Percentiles rank a stretch among this genome's conserved stretches.
phyloP scores from a whole-genome alignment of 2,113 vertebrate genomes.

The Rhynchomys soricoides region DNA sequence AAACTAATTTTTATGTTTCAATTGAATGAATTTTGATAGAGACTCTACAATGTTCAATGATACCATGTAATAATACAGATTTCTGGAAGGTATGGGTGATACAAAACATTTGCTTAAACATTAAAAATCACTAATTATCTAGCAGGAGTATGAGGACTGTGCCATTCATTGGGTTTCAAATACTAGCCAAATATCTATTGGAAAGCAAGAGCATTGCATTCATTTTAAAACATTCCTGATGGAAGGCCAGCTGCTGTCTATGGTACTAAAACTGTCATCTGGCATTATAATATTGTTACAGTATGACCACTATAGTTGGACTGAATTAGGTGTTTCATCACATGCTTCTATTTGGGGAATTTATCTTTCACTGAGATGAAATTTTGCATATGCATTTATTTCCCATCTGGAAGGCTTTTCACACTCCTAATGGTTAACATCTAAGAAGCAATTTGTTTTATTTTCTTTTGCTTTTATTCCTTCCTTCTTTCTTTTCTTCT shows the following conservation, averaged over 20 bases:
- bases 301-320: conserved; percentile 80
- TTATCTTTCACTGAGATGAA: conserved; percentile 83
- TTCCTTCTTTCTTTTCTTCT: neutral
- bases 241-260: conserved; percentile 82
- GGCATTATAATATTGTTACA: conserved; percentile 78
- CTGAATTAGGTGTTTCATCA: conserved; percentile 82
- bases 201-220: conserved; percentile 46
- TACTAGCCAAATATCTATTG: conserved; percentile 66
- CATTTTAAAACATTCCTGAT: conserved; percentile 79
- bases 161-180: conserved; percentile 32
- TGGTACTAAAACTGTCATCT: conserved; percentile 77
- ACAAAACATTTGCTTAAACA: conserved; percentile 1
- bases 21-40: neutral
- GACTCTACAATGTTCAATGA: neutral
- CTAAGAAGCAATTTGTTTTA: conserved; percentile 62
- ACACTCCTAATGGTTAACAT: conserved; percentile 70
- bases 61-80: neutral
- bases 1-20: conserved; percentile 20
- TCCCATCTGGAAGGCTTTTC: conserved; percentile 83
- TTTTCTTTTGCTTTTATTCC: neutral
- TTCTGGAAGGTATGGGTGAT: neutral
- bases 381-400: conserved; percentile 81
- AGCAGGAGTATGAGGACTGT: neutral
- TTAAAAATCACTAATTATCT: conserved; percentile 50
- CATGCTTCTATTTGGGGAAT: conserved; percentile 79